Percentiles rank a stretch among this genome's conserved stretches.
phyloP scores from a whole-genome alignment of 2,797 vertebrate genomes.

The Poeciliopsis gracilis region DNA sequence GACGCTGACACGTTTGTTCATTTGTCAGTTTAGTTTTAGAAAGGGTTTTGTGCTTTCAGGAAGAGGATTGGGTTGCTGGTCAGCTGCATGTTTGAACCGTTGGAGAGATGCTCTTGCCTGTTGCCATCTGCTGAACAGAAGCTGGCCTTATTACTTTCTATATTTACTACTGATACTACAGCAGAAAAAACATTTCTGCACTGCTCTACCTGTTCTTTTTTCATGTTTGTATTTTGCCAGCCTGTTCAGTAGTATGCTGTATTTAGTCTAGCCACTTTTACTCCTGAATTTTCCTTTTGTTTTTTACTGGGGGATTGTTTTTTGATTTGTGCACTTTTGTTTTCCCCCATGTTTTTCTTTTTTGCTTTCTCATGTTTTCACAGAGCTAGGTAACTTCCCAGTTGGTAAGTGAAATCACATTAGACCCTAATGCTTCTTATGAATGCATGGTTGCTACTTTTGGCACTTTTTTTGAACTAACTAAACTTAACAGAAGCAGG shows the following conservation, averaged over 20 bases:
- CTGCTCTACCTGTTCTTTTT: background rate
- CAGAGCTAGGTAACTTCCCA: slow-evolving; percentile 97
- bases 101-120: slow-evolving; percentile 50
- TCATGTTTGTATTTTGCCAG: slow-evolving; percentile 18
- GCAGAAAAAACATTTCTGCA: background rate
- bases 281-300: slow-evolving; percentile 10
- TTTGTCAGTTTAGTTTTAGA: background rate
- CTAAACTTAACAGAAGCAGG: slow-evolving; percentile 68
- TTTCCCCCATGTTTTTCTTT: slow-evolving; percentile 81
- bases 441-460: slow-evolving; percentile 89
- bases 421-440: slow-evolving; percentile 80
- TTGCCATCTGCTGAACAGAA: slow-evolving; percentile 66
- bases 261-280: slow-evolving; percentile 51
- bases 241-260: slow-evolving; percentile 52
- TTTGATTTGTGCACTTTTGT: slow-evolving; percentile 90
- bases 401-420: slow-evolving; percentile 89
- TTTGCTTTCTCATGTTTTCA: slow-evolving; percentile 85
- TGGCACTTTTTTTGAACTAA: slow-evolving; percentile 72
- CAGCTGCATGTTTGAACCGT: slow-evolving; percentile 62
- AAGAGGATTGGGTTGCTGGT: slow-evolving; percentile 46
- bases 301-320: slow-evolving; percentile 74
- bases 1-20: background rate
- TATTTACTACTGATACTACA: background rate
- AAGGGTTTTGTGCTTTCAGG: slow-evolving; percentile 21
- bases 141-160: slow-evolving; percentile 35